phyloP scores from a whole-genome alignment of 2,888 invertebrate genomes.

The Petrophora chlorosata region DNA sequence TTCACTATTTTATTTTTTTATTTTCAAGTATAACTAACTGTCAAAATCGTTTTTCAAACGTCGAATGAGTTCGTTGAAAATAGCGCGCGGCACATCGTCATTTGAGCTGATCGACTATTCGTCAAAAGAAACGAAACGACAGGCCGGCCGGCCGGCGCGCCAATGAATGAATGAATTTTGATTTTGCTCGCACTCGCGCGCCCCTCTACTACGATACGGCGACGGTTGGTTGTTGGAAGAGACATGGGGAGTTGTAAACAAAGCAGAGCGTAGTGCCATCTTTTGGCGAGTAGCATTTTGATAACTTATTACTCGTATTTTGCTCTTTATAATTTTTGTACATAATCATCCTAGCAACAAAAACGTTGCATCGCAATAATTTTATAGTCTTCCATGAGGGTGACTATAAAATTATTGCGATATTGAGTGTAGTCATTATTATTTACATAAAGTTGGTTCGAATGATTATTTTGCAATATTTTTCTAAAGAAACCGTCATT shows the following conservation, averaged over 20 bases:
- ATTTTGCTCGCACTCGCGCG: conserved; percentile 45
- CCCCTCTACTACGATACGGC: conserved; percentile 45
- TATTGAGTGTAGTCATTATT: too few species aligned
- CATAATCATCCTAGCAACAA: too few species aligned
- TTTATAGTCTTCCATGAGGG: too few species aligned
- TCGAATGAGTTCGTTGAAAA: conserved; percentile 75
- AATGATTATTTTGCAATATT: too few species aligned
- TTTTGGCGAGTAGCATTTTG: conserved; percentile 27
- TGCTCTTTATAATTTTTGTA: too few species aligned
- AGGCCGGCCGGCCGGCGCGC: conserved; percentile 60
- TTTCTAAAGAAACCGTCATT: too few species aligned
- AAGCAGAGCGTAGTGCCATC: conserved; percentile 28
- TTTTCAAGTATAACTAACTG: conserved; percentile 43
- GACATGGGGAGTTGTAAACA: conserved; percentile 32
- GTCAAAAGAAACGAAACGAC: conserved; percentile 38
- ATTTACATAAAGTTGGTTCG: too few species aligned
- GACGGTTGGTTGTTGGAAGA: conserved; percentile 25
- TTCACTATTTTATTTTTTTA: conserved; percentile 10
- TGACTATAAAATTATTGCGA: too few species aligned
- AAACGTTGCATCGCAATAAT: too few species aligned
- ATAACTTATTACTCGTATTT: too few species aligned
- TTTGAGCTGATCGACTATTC: conserved; percentile 32
- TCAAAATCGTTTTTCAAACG: conserved; percentile 68
- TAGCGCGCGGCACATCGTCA: conserved; percentile 56
- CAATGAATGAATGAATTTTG: conserved; percentile 66